Percentiles rank a stretch among this genome's conserved stretches.
phyloP scores from a whole-genome alignment of 2,113 vertebrate species.

The Bufo bufo region DNA sequence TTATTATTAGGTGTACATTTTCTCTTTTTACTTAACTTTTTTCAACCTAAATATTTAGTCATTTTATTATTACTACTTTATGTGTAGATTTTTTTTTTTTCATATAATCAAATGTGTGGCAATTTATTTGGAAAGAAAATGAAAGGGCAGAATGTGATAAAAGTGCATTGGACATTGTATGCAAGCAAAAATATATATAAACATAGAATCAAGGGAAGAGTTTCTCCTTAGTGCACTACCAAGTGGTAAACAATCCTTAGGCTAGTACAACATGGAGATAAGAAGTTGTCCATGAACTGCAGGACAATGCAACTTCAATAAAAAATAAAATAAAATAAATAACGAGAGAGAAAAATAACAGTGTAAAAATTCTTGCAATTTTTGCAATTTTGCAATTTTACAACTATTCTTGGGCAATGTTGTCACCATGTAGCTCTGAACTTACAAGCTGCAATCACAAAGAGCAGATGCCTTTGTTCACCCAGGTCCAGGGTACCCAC shows the following conservation, averaged over 20 bases:
- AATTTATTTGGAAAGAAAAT: background rate
- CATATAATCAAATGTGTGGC: background rate
- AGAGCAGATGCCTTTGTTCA: background rate
- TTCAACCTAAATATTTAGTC: too few species aligned
- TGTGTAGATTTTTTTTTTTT: background rate
- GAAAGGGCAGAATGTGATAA: background rate
- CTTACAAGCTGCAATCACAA: background rate
- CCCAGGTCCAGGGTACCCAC: background rate
- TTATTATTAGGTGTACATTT: background rate
- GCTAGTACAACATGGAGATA: background rate
- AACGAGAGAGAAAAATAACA: too few species aligned
- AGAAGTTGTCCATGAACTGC: background rate
- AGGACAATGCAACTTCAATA: background rate
- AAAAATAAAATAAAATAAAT: background rate
- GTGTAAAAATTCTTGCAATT: too few species aligned
- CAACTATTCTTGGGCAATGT: background rate
- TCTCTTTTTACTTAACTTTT: too few species aligned
- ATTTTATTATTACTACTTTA: background rate
- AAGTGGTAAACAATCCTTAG: background rate
- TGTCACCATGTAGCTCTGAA: background rate
- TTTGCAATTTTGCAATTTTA: too few species aligned
- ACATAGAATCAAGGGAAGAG: background rate
- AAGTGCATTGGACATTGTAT: background rate
- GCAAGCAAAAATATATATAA: background rate
- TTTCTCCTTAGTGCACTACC: background rate